Percentiles rank a stretch among this genome's conserved stretches.
These are phyloP conservation scores for Drosophila tsacasi DNA, from an alignment of 1,140 invertebrate genomes.

Conservation along the genomic window DNA sequence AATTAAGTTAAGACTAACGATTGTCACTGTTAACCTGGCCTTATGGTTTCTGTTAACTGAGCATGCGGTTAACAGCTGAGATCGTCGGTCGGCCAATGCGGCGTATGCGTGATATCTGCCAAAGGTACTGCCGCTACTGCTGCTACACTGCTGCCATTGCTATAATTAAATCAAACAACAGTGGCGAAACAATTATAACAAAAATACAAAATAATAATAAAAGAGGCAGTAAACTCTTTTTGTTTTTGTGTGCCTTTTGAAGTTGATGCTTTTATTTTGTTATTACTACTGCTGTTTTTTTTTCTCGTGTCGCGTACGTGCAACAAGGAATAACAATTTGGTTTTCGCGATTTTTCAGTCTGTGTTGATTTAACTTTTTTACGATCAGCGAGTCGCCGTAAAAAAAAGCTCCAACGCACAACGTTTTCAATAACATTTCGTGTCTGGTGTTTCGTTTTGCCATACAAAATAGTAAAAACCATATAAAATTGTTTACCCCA, in stretches of 20 bases:
- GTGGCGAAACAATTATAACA: conserved; percentile 56
- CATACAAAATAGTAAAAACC: conserved; percentile 22
- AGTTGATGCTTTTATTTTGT: conserved; percentile 36
- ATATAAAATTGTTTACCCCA: conserved; percentile 38
- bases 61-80: conserved; percentile 62
- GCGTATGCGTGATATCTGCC: conserved; percentile 49
- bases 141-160: conserved; percentile 19
- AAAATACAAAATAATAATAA: conserved; percentile 18
- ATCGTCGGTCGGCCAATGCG: conserved; percentile 27
- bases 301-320: conserved; percentile 20
- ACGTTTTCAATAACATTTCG: conserved; percentile 50
- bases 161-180: conserved; percentile 58
- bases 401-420: conserved; percentile 38
- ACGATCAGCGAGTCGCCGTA: conserved; percentile 32
- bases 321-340: conserved; percentile 46
- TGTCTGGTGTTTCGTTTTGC: conserved; percentile 32
- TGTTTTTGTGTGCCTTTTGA: conserved; percentile 31
- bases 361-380: conserved; percentile 46
- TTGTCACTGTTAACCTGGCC: conserved; percentile 11
- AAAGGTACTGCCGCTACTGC: conserved; percentile 1
- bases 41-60: conserved; percentile 24
- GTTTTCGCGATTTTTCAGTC: conserved; percentile 35
- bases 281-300: conserved; percentile 12
- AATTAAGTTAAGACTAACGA: conserved; percentile 3
- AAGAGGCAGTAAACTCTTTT: conserved; percentile 35